Conservation (phyloP, 2,888 invertebrate species). For the Pristionchus maxplancki region DNA sequence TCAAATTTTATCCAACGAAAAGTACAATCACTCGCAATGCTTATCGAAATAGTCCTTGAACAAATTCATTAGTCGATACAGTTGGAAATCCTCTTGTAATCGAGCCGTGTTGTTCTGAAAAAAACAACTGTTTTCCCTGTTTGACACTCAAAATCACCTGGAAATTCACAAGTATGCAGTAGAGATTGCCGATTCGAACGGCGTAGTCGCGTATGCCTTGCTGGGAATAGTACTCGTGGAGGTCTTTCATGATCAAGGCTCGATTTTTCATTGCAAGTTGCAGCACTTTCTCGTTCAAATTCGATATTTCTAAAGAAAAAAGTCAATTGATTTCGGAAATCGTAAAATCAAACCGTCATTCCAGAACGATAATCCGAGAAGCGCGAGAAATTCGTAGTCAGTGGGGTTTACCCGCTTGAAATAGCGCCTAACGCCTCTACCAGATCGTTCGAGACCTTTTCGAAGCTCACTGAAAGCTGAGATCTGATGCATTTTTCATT, state of each 20-base stretch:
- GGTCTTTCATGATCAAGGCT: not conserved
- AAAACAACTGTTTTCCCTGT: not conserved
- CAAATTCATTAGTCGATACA: not conserved
- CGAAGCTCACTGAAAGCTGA: not conserved
- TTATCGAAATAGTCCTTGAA: slow-evolving; percentile 25
- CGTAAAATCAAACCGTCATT: not conserved
- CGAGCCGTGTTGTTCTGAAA: not conserved
- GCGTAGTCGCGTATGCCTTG: not conserved
- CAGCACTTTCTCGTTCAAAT: not conserved
- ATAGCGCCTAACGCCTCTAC: not conserved
- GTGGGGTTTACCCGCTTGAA: not conserved
- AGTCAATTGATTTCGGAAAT: not conserved
- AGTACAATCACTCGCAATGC: not conserved
- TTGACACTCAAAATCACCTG: not conserved
- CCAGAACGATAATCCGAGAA: not conserved
- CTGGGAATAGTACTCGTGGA: not conserved
- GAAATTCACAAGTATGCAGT: not conserved
- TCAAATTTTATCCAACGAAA: not conserved
- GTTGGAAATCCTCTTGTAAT: not conserved
- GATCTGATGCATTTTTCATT: not conserved
- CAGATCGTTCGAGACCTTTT: not conserved
- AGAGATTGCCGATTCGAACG: not conserved
- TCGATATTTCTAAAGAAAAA: not conserved
- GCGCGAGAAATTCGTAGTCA: not conserved
- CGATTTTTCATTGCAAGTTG: slow-evolving; percentile 3